These are phyloP conservation scores for Acyrthosiphon pisum DNA, from an alignment of 1,140 invertebrate genomes.

Conservation along the genomic window DNA sequence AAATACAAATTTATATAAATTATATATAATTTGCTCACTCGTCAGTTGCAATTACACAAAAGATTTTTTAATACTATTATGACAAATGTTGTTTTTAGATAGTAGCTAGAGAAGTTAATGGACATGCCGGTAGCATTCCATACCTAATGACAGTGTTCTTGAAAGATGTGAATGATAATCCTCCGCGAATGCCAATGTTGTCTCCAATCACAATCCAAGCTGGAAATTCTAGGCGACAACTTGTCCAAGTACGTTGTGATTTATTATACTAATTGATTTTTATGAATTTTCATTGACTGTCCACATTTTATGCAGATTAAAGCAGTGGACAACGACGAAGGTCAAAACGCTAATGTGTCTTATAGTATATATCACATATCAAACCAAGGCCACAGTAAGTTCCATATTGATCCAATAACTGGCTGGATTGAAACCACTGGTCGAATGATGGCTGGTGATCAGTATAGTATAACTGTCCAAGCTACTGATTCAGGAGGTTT, in stretches of 20 bases:
- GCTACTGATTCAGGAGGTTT: constrained; percentile 65
- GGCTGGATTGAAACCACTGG: constrained; percentile 72
- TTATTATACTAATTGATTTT: not conserved
- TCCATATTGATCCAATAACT: constrained; percentile 80
- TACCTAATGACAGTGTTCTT: constrained; percentile 79
- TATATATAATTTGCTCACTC: constrained; percentile 5
- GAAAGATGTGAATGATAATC: constrained; percentile 86
- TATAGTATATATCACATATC: constrained; percentile 89
- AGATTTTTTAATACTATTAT: constrained; percentile 15
- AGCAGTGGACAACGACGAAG: constrained; percentile 85
- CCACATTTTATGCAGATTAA: constrained; percentile 67
- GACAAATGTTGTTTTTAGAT: constrained; percentile 62
- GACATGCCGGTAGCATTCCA: constrained; percentile 80
- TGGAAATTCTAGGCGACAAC: constrained; percentile 76
- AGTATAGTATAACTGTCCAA: constrained; percentile 86
- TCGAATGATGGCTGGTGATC: constrained; percentile 82
- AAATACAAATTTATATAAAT: constrained; percentile 39
- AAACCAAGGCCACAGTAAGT: constrained; percentile 85
- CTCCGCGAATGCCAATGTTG: constrained; percentile 77
- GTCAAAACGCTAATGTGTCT: constrained; percentile 79
- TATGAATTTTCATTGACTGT: not conserved
- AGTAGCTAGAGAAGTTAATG: constrained; percentile 80
- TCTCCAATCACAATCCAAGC: constrained; percentile 80
- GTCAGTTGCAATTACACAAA: not conserved
- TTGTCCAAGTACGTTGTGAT: constrained; percentile 71